Evolutionary conservation across 2,888 invertebrate genomes (phyloP), one percentile per base, ranked within the genome.

Genomic region (Invenusta paracnida): DNA sequence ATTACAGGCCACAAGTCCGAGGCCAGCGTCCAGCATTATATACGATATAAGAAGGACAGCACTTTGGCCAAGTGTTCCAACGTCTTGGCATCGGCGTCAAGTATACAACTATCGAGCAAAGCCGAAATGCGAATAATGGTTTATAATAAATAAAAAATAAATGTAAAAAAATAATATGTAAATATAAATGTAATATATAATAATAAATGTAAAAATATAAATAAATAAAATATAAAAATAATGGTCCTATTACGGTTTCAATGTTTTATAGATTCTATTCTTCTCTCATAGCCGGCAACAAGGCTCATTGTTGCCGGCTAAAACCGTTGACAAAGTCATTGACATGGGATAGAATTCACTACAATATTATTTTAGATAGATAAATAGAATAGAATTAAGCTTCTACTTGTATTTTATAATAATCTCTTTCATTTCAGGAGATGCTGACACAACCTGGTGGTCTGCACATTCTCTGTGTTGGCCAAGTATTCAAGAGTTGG

Each of bases 401-500:
- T n/a, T n/a, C n/a, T n/a, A n/a, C n/a, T n/a, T n/a, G n/a, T n/a
- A n/a, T n/a, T n/a, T n/a, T n/a, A n/a, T n/a, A n/a, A n/a, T n/a
- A n/a, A n/a, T n/a, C n/a, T n/a, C 48, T 48, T 48, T 48, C 17
- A 48, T 73, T 73, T 23, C 73, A 73, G 73, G 73, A 73, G 23
- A 73, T 73, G 73, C 73, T 73, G 23, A 73, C 5, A 2, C 73
- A 73, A 73, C 73, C 73, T 23, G 73, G 73, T 23, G 73, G 73
- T 5, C 73, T 73, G 11, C 73, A 5, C 11, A 73, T 73, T 25
- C 25, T 73, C 17, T 73, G 73, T 73, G 23, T 73, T 73, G 73
- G 73, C 23, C 73, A 73, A 73, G 73, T 73, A 13, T 73, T 73
- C 25, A 73, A 73, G 73, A 73, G 73, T 23, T 73, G 73, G 73